Evolutionary conservation across 1,140 invertebrate species (phyloP).

Genomic region (Aphaenogaster rudis): DNA sequence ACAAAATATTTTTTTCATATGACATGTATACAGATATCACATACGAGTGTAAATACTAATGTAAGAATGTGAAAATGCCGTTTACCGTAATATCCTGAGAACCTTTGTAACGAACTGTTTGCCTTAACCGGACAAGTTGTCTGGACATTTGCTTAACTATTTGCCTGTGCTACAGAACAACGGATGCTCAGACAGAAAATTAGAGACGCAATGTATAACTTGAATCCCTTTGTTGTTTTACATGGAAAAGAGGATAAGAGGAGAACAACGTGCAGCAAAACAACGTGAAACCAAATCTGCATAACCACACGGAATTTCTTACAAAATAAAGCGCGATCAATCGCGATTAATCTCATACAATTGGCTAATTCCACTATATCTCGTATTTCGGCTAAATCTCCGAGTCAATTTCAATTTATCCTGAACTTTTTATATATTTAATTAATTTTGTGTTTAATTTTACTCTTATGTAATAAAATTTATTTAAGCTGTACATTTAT

Average conservation of each 20-base stretch:
- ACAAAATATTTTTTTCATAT: not conserved
- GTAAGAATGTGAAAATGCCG: not conserved
- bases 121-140: slow-evolving; percentile 31
- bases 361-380: not conserved
- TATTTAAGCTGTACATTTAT: not conserved
- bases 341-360: not conserved
- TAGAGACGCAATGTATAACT: slow-evolving; percentile 41
- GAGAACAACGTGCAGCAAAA: not conserved
- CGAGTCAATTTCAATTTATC: not conserved
- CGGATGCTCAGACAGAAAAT: slow-evolving; percentile 48
- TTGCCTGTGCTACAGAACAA: slow-evolving; percentile 32
- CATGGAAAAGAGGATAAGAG: slow-evolving; percentile 4
- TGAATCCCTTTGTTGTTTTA: slow-evolving; percentile 33
- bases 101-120: slow-evolving; percentile 47
- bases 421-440: not conserved
- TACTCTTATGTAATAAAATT: not conserved
- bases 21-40: not conserved
- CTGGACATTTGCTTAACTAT: slow-evolving; percentile 50
- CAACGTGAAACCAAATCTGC: not conserved
- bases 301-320: not conserved
- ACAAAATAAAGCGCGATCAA: not conserved
- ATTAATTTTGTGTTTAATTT: not conserved
- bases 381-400: not conserved
- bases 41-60: not conserved
- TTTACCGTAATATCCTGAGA: slow-evolving; percentile 33